Evolutionary conservation across 2,797 vertebrate species (phyloP).

Genomic region (Hephaestus fuliginosus): DNA sequence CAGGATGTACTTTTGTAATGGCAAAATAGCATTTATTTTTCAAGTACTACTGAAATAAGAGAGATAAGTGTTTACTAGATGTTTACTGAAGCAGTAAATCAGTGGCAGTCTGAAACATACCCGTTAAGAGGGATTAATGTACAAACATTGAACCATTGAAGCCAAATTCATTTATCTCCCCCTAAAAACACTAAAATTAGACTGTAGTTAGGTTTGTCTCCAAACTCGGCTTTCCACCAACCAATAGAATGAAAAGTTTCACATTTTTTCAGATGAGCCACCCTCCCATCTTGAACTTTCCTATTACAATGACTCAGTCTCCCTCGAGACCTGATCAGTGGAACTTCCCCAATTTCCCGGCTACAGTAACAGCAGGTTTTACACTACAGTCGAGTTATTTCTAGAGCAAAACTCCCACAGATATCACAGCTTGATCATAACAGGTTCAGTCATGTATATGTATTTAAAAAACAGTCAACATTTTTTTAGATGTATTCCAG

Average conservation of each 20-base stretch:
- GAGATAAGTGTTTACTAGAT: not conserved
- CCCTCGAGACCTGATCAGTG: not conserved
- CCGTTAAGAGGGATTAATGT: too few relatives aligned
- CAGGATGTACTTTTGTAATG: not conserved
- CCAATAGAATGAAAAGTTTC: not conserved
- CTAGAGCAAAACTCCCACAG: not conserved
- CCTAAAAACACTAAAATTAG: not conserved
- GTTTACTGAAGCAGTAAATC: not conserved
- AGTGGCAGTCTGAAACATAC: not conserved
- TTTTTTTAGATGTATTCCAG: not conserved
- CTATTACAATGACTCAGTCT: not conserved
- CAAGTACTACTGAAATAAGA: not conserved
- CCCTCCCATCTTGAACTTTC: not conserved
- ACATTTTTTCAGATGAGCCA: not conserved
- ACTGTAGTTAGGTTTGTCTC: not conserved
- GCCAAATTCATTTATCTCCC: not conserved
- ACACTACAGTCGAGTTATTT: constrained; percentile 3
- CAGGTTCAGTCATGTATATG: not conserved
- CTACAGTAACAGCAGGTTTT: not conserved
- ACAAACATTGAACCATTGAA: not conserved
- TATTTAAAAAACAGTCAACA: not conserved
- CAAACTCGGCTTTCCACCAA: not conserved
- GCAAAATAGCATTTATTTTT: not conserved
- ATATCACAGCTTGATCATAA: not conserved
- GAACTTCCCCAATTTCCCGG: constrained; percentile 27